Percentiles rank a stretch among this genome's conserved stretches.
These are phyloP conservation scores for Microhierax caerulescens DNA, from an alignment of 2,797 vertebrate species.

Conservation along the genomic window DNA sequence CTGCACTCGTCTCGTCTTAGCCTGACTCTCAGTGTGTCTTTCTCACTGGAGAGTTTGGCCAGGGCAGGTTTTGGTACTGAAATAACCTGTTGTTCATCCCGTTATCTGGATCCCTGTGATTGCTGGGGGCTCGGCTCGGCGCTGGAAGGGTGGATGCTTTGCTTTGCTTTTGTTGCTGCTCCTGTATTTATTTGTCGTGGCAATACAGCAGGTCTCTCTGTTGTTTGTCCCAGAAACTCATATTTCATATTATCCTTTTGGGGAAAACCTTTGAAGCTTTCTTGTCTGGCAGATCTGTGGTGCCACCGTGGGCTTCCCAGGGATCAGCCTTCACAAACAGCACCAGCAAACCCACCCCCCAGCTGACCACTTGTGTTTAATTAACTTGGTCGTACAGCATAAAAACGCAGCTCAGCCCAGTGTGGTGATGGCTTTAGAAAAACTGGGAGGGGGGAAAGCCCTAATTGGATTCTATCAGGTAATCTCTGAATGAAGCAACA, in stretches of 20 bases:
- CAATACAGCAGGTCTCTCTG: background rate
- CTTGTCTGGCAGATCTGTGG: fast-evolving
- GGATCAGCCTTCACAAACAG: conserved; percentile 57
- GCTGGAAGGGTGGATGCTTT: background rate
- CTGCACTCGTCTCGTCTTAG: fast-evolving
- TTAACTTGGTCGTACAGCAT: conserved; percentile 56
- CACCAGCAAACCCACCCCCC: conserved; percentile 45
- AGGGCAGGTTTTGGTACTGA: background rate
- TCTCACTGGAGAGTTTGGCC: too few relatives aligned
- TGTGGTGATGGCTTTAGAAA: conserved; percentile 65
- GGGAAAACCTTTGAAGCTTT: background rate
- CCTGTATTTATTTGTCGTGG: background rate
- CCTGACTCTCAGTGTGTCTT: background rate
- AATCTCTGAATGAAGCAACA: conserved; percentile 43
- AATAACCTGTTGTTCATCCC: background rate
- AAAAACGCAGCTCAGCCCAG: conserved; percentile 72
- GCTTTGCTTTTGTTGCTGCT: background rate
- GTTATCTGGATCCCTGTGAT: fast-evolving
- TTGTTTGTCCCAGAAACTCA: background rate
- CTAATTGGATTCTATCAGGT: conserved; percentile 77
- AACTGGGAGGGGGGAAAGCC: background rate
- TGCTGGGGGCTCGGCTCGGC: background rate
- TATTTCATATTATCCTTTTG: background rate
- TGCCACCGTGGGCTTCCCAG: background rate
- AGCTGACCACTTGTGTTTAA: conserved; percentile 65